phyloP scores from a whole-genome alignment of 2,888 invertebrate genomes.

The Drosophila setosimentum region DNA sequence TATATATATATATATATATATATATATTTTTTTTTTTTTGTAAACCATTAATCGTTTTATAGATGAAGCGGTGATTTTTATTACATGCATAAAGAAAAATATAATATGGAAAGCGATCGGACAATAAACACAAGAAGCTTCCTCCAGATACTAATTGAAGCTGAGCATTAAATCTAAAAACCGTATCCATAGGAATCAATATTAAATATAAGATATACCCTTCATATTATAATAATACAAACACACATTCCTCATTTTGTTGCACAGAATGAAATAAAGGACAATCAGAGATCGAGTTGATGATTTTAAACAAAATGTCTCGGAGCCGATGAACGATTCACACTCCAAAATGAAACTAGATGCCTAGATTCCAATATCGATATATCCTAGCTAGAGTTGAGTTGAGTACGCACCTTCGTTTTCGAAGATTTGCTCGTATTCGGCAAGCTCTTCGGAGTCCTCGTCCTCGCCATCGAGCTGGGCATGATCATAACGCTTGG shows the following conservation, averaged over 20 bases:
- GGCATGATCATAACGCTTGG: constrained; percentile 87
- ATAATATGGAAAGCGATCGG: neutral
- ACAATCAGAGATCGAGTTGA: neutral
- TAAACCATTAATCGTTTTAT: neutral
- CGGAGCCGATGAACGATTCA: neutral
- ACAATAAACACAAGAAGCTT: neutral
- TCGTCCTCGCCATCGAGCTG: constrained; percentile 91
- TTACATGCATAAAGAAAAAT: neutral
- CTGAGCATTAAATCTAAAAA: neutral
- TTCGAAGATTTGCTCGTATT: constrained; percentile 90
- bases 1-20: neutral
- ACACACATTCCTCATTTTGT: neutral
- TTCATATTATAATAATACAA: neutral
- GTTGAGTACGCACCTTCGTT: constrained; percentile 85
- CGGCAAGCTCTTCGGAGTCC: constrained; percentile 89
- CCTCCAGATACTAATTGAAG: neutral
- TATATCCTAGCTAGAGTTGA: neutral
- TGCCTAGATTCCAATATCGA: neutral
- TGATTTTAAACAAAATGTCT: neutral
- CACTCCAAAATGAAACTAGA: neutral
- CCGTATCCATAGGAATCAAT: neutral
- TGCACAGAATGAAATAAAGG: neutral
- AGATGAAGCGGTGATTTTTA: neutral
- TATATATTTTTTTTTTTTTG: neutral
- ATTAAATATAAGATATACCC: neutral